Evolutionary conservation across 2,797 vertebrate genomes (phyloP), one percentile per base, ranked within the genome.

Genomic region (Hippoglossus hippoglossus): DNA sequence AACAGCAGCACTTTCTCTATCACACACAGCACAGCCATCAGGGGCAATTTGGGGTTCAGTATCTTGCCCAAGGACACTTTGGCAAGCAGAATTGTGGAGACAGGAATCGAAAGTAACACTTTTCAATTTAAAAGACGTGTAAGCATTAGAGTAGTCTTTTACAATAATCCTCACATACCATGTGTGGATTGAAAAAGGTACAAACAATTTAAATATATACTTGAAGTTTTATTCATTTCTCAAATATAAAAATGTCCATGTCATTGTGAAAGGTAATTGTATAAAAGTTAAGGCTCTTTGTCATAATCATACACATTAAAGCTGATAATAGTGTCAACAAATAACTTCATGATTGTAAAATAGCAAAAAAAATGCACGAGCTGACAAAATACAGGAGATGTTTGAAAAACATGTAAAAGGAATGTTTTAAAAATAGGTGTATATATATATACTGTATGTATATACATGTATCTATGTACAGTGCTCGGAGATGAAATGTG

Each of bases 281-380:
- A 25, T 50, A 73, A 64, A 15, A 52, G 2, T 28, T 9, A 59
- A 73, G 54, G 63, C 66, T 60, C n/a, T 21, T 31, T 34, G 12
- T 74, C 47, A 28, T 56, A 10, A 51, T 55, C 21, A 19, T 3
- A 47, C 5, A 57, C 18, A 53, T 21, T 64, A 39, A 57, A 53
- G 10, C 16, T 36, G 15, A 53, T 54, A 5, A 46, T 5, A 15
- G 18, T 5, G 44, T 60, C 3, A 58, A 7, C 36, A 63, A 62
- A 54, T 8, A 24, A 6, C 16, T 18, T 39, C 4, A 47, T 39
- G n/a, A 67, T 8, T 46, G 18, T 12, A 64, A 39, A 39, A 39
- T 34, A 39, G 7, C 6, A 22, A 54, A 28, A 65, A 19, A 39
- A 65, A 46, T 41, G 13, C 10, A 3, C 3, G 4, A 34, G 31